A percentile compares a stretch with the other conserved stretches of the same genome.
These are phyloP conservation scores for Pseudochirops corinnae DNA, from an alignment of 2,797 vertebrate genomes.

Conservation along the genomic window DNA sequence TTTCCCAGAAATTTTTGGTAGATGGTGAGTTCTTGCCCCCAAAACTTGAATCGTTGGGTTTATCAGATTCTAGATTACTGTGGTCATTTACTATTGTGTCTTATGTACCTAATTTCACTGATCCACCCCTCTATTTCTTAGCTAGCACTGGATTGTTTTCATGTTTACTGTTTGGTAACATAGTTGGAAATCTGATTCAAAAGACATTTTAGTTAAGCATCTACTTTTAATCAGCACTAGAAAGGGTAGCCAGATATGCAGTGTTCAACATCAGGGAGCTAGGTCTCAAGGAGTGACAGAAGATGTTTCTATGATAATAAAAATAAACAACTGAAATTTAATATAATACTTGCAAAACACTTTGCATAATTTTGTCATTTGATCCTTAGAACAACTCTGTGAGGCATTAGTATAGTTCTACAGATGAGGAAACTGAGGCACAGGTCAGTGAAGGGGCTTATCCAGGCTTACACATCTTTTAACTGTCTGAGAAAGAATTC, in stretches of 20 bases:
- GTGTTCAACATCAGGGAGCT: not conserved
- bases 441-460: not conserved
- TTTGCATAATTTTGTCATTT: constrained; percentile 14
- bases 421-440: constrained; percentile 17
- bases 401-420: constrained; percentile 3
- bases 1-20: not conserved
- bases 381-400: not conserved
- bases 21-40: not conserved
- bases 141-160: not conserved
- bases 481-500: not conserved
- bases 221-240: not conserved
- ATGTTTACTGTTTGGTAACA: not conserved
- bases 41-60: not conserved
- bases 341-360: constrained; percentile 22
- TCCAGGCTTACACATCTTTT: not conserved
- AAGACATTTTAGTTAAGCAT: not conserved
- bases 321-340: not conserved
- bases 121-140: not conserved
- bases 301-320: not conserved
- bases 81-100: not conserved
- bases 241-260: not conserved
- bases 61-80: not conserved
- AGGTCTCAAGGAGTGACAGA: not conserved
- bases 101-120: not conserved
- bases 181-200: not conserved